Conservation (phyloP, 2,113 vertebrate genomes). For the Myiozetetes cayanensis region DNA sequence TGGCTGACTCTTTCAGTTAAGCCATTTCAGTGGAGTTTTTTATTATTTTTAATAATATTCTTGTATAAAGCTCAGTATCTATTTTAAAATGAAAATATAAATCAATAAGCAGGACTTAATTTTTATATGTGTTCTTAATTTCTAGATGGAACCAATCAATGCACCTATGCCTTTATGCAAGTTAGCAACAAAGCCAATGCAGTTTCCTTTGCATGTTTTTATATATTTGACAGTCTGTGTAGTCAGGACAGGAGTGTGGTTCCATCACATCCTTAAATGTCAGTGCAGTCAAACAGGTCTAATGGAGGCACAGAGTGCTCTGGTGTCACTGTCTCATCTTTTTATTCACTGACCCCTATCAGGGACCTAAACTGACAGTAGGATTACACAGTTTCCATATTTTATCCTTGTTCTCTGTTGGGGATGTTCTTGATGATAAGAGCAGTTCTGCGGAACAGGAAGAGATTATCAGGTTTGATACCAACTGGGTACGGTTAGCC, state of each 20-base stretch:
- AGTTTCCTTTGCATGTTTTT: background rate
- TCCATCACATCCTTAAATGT: background rate
- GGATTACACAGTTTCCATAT: background rate
- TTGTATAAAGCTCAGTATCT: background rate
- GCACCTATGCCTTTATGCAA: background rate
- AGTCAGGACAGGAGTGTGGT: background rate
- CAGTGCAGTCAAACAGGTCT: background rate
- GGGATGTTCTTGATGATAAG: background rate
- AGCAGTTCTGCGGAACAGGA: background rate
- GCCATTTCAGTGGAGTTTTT: background rate
- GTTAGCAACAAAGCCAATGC: background rate
- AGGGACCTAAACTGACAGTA: background rate
- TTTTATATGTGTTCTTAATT: background rate
- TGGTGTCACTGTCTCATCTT: background rate
- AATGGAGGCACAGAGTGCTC: background rate
- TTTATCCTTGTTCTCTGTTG: background rate
- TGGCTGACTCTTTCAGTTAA: background rate
- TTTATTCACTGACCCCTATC: background rate
- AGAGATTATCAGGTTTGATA: constrained; percentile 29
- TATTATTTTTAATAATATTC: background rate
- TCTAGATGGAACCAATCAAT: background rate
- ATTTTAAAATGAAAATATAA: background rate
- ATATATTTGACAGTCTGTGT: background rate
- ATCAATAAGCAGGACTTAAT: background rate
- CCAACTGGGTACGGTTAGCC: background rate